A percentile compares a stretch with the other conserved stretches of the same genome.
phyloP scores from a whole-genome alignment of 2,113 vertebrate genomes.

The Struthidea cinerea region DNA sequence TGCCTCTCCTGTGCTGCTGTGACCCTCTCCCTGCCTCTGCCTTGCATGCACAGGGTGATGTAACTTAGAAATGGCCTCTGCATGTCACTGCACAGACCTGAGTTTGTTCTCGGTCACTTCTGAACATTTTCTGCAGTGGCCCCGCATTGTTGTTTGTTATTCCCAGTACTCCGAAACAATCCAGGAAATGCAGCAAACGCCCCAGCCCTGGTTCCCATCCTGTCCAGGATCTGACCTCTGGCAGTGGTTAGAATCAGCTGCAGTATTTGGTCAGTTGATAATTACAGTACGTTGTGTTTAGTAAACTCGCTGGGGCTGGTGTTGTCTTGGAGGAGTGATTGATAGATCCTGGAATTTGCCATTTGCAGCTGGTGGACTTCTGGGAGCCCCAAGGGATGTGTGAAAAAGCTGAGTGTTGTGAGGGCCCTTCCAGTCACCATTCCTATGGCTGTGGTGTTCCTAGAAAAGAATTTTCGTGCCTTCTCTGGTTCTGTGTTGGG shows the following conservation, averaged over 20 bases:
- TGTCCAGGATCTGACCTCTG: not conserved
- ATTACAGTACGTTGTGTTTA: not conserved
- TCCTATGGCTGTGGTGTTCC: not conserved
- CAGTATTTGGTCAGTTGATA: not conserved
- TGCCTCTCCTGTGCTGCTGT: not conserved
- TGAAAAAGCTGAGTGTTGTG: not conserved
- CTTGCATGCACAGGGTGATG: rapidly evolving
- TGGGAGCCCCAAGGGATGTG: not conserved
- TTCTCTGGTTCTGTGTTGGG: not conserved
- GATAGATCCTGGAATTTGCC: not conserved
- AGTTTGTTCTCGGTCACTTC: rapidly evolving
- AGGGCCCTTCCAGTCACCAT: not conserved
- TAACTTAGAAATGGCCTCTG: not conserved
- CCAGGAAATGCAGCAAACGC: not conserved
- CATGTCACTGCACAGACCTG: rapidly evolving
- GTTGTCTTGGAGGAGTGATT: not conserved
- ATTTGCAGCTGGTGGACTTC: not conserved
- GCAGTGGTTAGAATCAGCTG: not conserved
- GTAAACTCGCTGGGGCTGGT: not conserved
- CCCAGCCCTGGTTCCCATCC: not conserved
- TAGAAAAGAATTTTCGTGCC: not conserved
- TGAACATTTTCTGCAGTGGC: not conserved
- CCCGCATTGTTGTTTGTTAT: not conserved
- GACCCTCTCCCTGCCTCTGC: not conserved
- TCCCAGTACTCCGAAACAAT: not conserved